Conservation (phyloP, 1,140 invertebrate species). For the Lethrus apterus region DNA sequence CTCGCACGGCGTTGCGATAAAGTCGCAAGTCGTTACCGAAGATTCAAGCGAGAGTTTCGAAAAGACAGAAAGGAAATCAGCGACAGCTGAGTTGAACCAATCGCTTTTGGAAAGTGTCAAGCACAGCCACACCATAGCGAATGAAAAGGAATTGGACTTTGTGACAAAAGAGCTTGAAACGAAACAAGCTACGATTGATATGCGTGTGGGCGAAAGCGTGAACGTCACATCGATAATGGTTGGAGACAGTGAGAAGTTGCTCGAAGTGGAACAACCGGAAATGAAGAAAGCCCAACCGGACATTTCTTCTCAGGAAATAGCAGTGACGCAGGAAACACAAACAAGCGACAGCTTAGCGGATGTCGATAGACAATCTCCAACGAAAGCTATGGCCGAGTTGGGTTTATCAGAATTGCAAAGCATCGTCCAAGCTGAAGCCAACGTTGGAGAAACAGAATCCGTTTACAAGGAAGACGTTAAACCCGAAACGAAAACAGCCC, state of each 20-base stretch:
- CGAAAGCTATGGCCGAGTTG: slow-evolving; percentile 23
- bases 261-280: slow-evolving; percentile 29
- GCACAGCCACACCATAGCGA: slow-evolving; percentile 31
- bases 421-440: slow-evolving; percentile 33
- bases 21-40: slow-evolving; percentile 41
- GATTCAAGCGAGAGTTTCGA: slow-evolving; percentile 26
- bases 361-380: slow-evolving; percentile 23
- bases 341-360: slow-evolving; percentile 30
- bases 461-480: slow-evolving; percentile 19
- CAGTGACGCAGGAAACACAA: slow-evolving; percentile 30
- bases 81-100: slow-evolving; percentile 40
- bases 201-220: slow-evolving; percentile 44
- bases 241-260: slow-evolving; percentile 45
- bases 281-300: slow-evolving; percentile 25
- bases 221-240: slow-evolving; percentile 45
- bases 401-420: slow-evolving; percentile 33
- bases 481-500: slow-evolving; percentile 29
- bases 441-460: slow-evolving; percentile 37
- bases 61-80: slow-evolving; percentile 26
- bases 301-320: slow-evolving; percentile 30
- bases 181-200: slow-evolving; percentile 41
- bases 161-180: slow-evolving; percentile 35
- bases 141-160: slow-evolving; percentile 49
- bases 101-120: slow-evolving; percentile 42
- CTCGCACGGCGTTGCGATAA: slow-evolving; percentile 45